Conservation (phyloP, 2,113 vertebrate species). For the Lampris incognitus region DNA sequence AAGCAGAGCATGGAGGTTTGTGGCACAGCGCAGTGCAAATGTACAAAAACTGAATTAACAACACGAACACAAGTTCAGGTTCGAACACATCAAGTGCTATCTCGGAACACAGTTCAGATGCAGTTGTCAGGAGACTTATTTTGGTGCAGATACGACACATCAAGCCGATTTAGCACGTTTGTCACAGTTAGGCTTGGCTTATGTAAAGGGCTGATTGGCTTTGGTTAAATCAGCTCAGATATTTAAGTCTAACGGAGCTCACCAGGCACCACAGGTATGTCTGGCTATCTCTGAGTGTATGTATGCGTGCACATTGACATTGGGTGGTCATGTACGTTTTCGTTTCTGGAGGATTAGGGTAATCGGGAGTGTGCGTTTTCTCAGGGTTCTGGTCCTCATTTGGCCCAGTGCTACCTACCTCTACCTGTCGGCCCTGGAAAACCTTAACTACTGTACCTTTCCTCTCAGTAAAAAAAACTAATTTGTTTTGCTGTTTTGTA, state of each 20-base stretch:
- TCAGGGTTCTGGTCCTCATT: constrained; percentile 72
- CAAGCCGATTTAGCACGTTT: constrained; percentile 25
- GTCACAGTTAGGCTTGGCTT: constrained; percentile 18
- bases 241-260: constrained; percentile 16
- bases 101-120: constrained; percentile 27
- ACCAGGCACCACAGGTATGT: constrained; percentile 1
- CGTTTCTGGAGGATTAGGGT: constrained; percentile 65
- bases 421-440: constrained; percentile 70
- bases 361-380: constrained; percentile 60
- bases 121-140: constrained; percentile 24
- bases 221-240: constrained; percentile 23
- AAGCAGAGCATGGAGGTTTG: constrained; percentile 37
- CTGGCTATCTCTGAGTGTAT: not conserved
- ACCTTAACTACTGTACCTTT: constrained; percentile 67
- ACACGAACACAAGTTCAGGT: constrained; percentile 47
- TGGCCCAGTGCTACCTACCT: constrained; percentile 77
- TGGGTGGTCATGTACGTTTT: constrained; percentile 28
- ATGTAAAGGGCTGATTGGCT: constrained; percentile 35
- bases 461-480: constrained; percentile 53
- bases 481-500: constrained; percentile 53
- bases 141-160: constrained; percentile 17
- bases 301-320: constrained; percentile 48
- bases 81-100: constrained; percentile 57
- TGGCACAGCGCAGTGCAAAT: constrained; percentile 22
- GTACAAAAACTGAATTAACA: constrained; percentile 24